Percentiles rank a stretch among this genome's conserved stretches.
Conservation (phyloP, 2,888 invertebrate genomes). For the Thumatha senex region DNA sequence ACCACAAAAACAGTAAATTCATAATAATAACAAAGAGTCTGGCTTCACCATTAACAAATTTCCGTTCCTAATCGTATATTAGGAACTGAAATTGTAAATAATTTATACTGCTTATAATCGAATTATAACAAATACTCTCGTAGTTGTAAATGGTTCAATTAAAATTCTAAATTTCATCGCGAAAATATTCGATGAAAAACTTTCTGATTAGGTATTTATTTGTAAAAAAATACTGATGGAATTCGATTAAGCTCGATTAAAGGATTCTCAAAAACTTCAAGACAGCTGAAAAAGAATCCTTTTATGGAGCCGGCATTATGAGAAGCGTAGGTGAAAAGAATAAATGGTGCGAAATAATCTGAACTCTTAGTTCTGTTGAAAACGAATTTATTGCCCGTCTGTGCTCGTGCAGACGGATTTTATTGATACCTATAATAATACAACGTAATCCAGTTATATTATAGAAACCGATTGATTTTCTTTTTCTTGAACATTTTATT, state of each 20-base stretch:
- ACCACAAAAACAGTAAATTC: too few species aligned
- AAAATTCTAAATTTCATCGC: constrained; percentile 10
- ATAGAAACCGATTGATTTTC: not conserved
- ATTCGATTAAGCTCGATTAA: constrained; percentile 61
- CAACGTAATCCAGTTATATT: constrained; percentile 16
- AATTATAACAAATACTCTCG: too few species aligned
- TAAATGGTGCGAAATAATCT: constrained; percentile 82
- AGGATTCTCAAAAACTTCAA: constrained; percentile 67
- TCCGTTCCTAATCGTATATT: too few species aligned
- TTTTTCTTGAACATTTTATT: not conserved
- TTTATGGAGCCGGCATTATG: constrained; percentile 71
- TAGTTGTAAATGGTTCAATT: too few species aligned
- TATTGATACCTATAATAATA: constrained; percentile 67
- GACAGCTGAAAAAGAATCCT: constrained; percentile 64
- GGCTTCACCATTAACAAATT: too few species aligned
- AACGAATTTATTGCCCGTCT: constrained; percentile 78
- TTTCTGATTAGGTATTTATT: constrained; percentile 19
- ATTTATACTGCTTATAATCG: too few species aligned
- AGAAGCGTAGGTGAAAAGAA: constrained; percentile 77
- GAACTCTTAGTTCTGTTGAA: constrained; percentile 79
- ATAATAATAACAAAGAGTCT: too few species aligned
- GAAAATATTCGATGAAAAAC: constrained; percentile 14
- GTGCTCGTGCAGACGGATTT: constrained; percentile 64
- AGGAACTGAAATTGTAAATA: too few species aligned
- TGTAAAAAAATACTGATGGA: constrained; percentile 35